A percentile compares a stretch with the other conserved stretches of the same genome.
phyloP scores from a whole-genome alignment of 2,888 invertebrate genomes.

The Acronicta alni region DNA sequence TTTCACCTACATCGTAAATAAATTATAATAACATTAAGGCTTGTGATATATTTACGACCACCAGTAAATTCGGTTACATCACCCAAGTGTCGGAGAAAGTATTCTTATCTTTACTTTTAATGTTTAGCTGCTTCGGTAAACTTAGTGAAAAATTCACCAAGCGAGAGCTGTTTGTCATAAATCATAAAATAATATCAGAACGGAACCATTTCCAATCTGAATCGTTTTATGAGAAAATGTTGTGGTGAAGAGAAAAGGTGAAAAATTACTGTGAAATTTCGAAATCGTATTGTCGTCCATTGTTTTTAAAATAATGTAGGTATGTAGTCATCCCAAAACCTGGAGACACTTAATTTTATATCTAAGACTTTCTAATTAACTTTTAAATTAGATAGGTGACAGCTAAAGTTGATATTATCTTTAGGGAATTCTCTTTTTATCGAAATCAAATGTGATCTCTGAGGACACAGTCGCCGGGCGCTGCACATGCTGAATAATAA shows the following conservation, averaged over 20 bases:
- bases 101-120: conserved; percentile 57
- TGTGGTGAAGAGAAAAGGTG: conserved; percentile 40
- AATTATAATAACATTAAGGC: conserved; percentile 6
- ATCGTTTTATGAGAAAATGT: conserved; percentile 45
- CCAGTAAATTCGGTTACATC: conserved; percentile 38
- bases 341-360: no score
- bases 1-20: conserved; percentile 16
- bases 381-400: no score
- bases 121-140: conserved; percentile 52
- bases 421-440: no score
- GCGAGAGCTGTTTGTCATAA: conserved; percentile 60
- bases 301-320: no score
- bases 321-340: no score
- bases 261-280: conserved; percentile 31
- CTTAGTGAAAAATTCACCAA: conserved; percentile 59
- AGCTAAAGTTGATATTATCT: no score
- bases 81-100: conserved; percentile 46
- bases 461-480: no score
- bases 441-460: no score
- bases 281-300: conserved; percentile 3
- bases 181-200: conserved; percentile 55
- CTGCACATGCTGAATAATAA: no score
- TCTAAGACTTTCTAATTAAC: no score
- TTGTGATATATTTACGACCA: conserved; percentile 50
- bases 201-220: conserved; percentile 48